A percentile compares a stretch with the other conserved stretches of the same genome.
Evolutionary conservation across 2,797 vertebrate genomes (phyloP).

Genomic region (Avahi laniger): DNA sequence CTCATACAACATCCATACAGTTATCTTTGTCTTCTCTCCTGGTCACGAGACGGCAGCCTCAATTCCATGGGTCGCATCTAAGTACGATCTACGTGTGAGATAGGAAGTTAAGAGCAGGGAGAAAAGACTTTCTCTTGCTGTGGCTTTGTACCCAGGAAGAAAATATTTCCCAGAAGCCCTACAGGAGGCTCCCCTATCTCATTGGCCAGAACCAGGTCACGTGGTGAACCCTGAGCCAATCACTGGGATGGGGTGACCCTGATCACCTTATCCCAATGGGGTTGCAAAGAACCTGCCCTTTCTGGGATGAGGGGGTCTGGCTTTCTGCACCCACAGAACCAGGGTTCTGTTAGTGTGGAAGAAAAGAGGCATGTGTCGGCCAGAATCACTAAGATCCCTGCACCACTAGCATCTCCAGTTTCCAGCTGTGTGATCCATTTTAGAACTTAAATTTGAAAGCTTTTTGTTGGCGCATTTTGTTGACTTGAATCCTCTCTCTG

Average conservation of each 20-base stretch:
- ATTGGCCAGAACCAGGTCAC: neutral
- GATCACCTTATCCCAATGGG: neutral
- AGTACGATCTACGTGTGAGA: neutral
- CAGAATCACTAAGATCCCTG: neutral
- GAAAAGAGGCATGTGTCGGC: fast-evolving
- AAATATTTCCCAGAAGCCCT: neutral
- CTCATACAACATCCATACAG: neutral
- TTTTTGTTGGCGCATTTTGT: neutral
- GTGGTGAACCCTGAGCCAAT: neutral
- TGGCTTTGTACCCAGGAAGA: neutral
- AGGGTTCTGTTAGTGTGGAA: neutral
- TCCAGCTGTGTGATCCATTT: neutral
- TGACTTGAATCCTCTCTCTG: neutral
- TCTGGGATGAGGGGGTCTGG: neutral
- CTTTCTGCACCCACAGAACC: neutral
- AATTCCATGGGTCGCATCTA: neutral
- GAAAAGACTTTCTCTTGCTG: neutral
- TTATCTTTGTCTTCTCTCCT: neutral
- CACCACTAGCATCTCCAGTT: neutral
- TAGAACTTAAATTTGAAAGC: neutral
- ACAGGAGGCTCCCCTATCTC: neutral
- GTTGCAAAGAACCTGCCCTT: neutral
- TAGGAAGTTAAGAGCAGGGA: neutral
- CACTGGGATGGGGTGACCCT: neutral
- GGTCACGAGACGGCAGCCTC: neutral